Percentiles rank a stretch among this genome's conserved stretches.
Conservation (phyloP, 2,113 vertebrate genomes). For the Crotalus tigris region DNA sequence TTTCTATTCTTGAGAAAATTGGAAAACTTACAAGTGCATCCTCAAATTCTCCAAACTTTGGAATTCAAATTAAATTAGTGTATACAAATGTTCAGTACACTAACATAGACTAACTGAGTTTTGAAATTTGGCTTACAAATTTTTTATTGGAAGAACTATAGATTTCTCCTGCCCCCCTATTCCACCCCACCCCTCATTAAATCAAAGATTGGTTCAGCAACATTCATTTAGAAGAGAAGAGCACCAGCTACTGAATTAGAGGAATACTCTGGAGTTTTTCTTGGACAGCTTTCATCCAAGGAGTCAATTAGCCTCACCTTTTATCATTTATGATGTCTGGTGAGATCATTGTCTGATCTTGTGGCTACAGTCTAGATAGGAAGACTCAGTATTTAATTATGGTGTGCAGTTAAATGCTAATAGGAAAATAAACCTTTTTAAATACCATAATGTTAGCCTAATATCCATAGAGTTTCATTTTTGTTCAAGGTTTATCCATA, state of each 20-base stretch:
- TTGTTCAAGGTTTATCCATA: not conserved
- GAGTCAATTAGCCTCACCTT: constrained; percentile 51
- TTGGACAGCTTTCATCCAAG: constrained; percentile 24
- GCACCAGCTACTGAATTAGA: constrained; percentile 42
- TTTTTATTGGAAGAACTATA: constrained; percentile 18
- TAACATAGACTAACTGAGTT: not conserved
- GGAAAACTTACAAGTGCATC: not conserved
- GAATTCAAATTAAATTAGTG: not conserved
- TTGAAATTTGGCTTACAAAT: not conserved
- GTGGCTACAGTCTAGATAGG: constrained; percentile 58
- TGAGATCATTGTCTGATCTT: constrained; percentile 49
- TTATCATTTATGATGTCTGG: constrained; percentile 40
- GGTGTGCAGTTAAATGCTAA: constrained; percentile 34
- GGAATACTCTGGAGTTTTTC: not conserved
- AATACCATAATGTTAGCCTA: not conserved
- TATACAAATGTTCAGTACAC: constrained; percentile 22
- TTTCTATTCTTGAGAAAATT: not conserved
- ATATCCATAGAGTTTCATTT: not conserved
- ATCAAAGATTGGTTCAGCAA: accelerated
- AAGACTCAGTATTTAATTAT: constrained; percentile 60
- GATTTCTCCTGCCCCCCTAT: not conserved
- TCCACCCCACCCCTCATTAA: not conserved
- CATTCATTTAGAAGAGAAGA: constrained; percentile 29
- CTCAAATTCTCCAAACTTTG: not conserved
- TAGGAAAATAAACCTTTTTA: constrained; percentile 3